These are phyloP conservation scores for Ellobium chinense DNA, from an alignment of 2,888 invertebrate species.

Conservation along the genomic window DNA sequence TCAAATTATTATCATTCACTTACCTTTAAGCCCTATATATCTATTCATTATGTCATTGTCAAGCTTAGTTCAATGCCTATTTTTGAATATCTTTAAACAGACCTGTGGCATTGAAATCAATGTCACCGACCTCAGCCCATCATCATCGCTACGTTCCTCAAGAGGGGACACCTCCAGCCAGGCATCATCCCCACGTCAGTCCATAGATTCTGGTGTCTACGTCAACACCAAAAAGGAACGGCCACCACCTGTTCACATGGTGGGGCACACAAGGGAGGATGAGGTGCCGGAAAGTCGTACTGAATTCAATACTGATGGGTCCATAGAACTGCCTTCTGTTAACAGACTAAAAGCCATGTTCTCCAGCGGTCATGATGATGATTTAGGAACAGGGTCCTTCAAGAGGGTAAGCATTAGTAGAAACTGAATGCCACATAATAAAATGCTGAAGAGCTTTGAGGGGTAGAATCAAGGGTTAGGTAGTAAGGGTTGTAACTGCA, in stretches of 20 bases:
- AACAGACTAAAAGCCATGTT: constrained; percentile 71
- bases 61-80: neutral
- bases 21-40: too few relatives aligned
- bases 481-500: too few relatives aligned
- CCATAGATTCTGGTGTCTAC: constrained; percentile 58
- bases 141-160: constrained; percentile 32
- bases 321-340: constrained; percentile 71
- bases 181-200: constrained; percentile 55
- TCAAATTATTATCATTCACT: too few relatives aligned
- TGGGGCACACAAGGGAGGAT: constrained; percentile 61
- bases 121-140: constrained; percentile 1
- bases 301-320: constrained; percentile 65
- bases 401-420: constrained; percentile 28
- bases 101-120: neutral
- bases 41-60: too few relatives aligned
- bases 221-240: constrained; percentile 45
- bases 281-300: constrained; percentile 70
- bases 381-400: constrained; percentile 25
- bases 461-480: too few relatives aligned
- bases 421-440: too few relatives aligned
- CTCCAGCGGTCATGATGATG: constrained; percentile 39
- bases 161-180: constrained; percentile 51
- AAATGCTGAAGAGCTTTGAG: too few relatives aligned
- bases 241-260: constrained; percentile 52
- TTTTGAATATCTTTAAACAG: neutral